These are phyloP conservation scores for Mythimna albipuncta DNA, from an alignment of 2,888 invertebrate genomes.

Conservation along the genomic window DNA sequence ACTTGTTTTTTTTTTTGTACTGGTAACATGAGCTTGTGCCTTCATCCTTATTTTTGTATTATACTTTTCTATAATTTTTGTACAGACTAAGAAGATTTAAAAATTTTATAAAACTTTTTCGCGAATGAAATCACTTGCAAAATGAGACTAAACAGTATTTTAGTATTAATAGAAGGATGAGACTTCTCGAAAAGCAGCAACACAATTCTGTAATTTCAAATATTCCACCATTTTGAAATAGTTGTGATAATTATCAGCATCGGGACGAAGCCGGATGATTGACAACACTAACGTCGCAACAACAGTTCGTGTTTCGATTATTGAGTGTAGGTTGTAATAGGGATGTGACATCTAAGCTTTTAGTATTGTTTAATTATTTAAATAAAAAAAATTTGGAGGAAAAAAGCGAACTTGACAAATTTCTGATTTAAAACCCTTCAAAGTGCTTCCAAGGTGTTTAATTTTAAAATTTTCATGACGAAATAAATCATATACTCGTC, in stretches of 20 bases:
- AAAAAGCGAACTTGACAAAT: too few species aligned
- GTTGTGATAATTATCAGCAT: slow-evolving; percentile 29
- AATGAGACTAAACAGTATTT: slow-evolving; percentile 2
- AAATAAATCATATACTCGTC: background rate
- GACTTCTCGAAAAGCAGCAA: background rate
- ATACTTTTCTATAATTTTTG: too few species aligned
- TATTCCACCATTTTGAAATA: slow-evolving; percentile 45
- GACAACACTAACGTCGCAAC: slow-evolving; percentile 51
- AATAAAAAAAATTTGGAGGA: too few species aligned
- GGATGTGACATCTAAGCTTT: slow-evolving; percentile 30
- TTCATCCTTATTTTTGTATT: too few species aligned
- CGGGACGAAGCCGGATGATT: slow-evolving; percentile 50
- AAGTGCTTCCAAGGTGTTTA: too few species aligned
- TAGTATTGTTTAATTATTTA: too few species aligned
- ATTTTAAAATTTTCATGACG: too few species aligned
- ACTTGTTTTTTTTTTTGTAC: background rate
- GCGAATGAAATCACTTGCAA: too few species aligned
- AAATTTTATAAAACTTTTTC: too few species aligned
- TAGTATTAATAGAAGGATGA: background rate
- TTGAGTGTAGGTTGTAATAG: slow-evolving; percentile 31
- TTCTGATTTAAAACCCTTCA: too few species aligned
- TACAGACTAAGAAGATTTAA: too few species aligned
- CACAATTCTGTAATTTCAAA: slow-evolving; percentile 29
- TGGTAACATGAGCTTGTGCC: too few species aligned
- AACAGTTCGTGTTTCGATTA: slow-evolving; percentile 52